phyloP scores from a whole-genome alignment of 2,113 vertebrate genomes.

The Actenoides hombroni region DNA sequence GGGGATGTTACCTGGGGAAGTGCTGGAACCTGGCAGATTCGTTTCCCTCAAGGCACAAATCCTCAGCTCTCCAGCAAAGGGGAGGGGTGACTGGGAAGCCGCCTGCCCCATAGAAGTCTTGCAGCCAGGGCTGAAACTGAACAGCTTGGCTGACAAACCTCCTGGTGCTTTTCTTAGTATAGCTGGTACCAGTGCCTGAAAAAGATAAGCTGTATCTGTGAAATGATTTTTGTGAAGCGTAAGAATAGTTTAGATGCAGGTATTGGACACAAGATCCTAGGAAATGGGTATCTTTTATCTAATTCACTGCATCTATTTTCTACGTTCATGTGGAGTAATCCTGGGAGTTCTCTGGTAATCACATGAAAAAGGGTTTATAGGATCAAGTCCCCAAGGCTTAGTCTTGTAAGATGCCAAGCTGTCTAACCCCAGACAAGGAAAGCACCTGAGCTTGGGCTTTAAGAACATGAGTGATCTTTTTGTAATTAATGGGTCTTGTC shows the following conservation, averaged over 20 bases:
- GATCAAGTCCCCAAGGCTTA: constrained; percentile 36
- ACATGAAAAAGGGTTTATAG: constrained; percentile 30
- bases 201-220: fast-evolving
- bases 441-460: constrained; percentile 16
- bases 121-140: neutral
- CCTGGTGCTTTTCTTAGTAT: neutral
- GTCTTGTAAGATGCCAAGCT: constrained; percentile 38
- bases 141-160: neutral
- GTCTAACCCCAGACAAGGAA: constrained; percentile 1
- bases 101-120: neutral
- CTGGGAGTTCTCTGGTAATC: constrained; percentile 18
- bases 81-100: neutral
- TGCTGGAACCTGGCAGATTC: neutral
- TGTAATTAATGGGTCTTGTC: constrained; percentile 33
- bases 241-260: neutral
- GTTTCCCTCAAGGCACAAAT: neutral
- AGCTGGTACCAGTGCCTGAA: neutral
- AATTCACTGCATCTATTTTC: neutral
- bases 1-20: neutral
- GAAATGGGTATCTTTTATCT: neutral
- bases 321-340: neutral
- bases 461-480: constrained; percentile 5
- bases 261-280: neutral
- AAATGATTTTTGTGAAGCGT: neutral
- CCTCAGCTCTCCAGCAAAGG: neutral